Evolutionary conservation across 2,113 vertebrate genomes (phyloP), one percentile per base, ranked within the genome.

Genomic region (Silurus asotus): DNA sequence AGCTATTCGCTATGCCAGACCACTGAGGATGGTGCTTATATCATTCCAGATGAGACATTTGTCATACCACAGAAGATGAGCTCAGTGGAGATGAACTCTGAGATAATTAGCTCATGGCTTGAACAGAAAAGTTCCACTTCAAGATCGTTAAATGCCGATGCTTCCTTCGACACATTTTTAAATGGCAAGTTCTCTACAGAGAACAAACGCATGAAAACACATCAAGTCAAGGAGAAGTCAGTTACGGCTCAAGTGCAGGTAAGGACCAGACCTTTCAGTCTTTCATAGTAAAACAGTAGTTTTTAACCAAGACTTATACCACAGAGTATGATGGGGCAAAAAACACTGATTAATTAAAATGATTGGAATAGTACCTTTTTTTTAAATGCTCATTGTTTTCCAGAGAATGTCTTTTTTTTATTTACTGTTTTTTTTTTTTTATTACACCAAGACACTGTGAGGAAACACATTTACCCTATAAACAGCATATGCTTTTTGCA

Each of bases 21-120:
- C 90, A 97, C 96, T 0, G 97, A 98, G 59, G 97, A 98, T 0
- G 95, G 97, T 0, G 74, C 93, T 84, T 98, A 98, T 67, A 88
- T 97, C 88, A 95, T 98, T 85, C 97, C 97, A 0, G 96, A 98
- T 0, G 95, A 97, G 86, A 61, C 97, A 53, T 96, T 96, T 88
- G 96, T 96, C 37, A 93, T 97, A 55, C 92, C 97, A 0, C 95
- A 93, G 88, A 98, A 98, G 88, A 83, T 95, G 90, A 98, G 95
- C 51, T 93, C 92, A 53, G 91, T 98, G 91, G 96, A 98, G 88
- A 95, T 94, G 84, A 96, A 94, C 92, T 97, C 97, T 0, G 96
- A 97, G 91, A 94, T 99, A 69, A 95, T 98, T 0, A 94, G 91
- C 8, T 95, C 96, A 85, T 98, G 97, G 97, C 89, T 92, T 81